Evolutionary conservation across 2,888 invertebrate species (phyloP), one percentile per base, ranked within the genome.

Genomic region (Dryadula phaetusa): DNA sequence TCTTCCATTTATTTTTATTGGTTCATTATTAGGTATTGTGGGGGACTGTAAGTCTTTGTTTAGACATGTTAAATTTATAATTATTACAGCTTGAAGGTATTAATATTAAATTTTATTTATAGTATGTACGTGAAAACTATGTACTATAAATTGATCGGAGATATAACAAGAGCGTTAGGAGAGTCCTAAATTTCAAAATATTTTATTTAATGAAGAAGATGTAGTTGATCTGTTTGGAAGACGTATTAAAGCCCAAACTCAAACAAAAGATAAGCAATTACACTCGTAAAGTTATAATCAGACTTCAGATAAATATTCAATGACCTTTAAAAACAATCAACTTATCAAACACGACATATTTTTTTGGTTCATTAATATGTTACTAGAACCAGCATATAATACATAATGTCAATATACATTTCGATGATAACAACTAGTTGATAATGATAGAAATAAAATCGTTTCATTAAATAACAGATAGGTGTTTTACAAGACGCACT

Each of bases 401-500:
- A 40, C 5, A 56, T n/a, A 10, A 16, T 22, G 5, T 22, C 40
- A 22, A 37, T 54, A 54, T 0, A 37, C 14, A 5, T 14, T 40
- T 40, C 5, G 22, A 32, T n/a, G 20, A 25, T 22, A 22, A 8
- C 40, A 8, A 25, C 16, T 16, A 40, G 22, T 40, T 56, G 22
- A 56, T 25, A 56, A 40, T 22, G 10, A 40, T 40, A 40, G 16
- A 22, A 56, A 40, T 40, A 40, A 56, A 52, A 40, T 56, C 22
- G n/a, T 40, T 25, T 16, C 4, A 25, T 56, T 40, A 22, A 60
- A 44, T 20, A 60, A 60, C 25, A 7, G 42, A 44, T 25, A 44
- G 60, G 28, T 58, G 58, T 60, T 60, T 44, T 60, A 60, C 60
- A 44, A 60, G 44, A 28, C 18, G 44, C 12, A 32, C 20, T 60